Percentiles rank a stretch among this genome's conserved stretches.
phyloP scores from a whole-genome alignment of 2,888 invertebrate genomes.

The Amphiduros pacificus region DNA sequence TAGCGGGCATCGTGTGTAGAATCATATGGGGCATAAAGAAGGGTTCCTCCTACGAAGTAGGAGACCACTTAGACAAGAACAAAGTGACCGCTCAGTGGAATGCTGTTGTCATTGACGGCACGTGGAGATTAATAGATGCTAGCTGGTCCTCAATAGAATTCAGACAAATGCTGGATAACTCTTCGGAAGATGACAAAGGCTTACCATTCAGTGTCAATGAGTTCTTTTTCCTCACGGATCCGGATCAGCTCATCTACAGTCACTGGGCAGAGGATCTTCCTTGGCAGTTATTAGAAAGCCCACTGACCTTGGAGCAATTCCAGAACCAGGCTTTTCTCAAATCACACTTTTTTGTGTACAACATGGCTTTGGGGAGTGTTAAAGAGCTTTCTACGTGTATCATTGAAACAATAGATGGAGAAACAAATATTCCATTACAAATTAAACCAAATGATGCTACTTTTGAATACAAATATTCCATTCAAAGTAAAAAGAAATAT shows the following conservation, averaged over 20 bases:
- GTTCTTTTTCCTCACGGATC: conserved; percentile 55
- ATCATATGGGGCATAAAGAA: conserved; percentile 55
- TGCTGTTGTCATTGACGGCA: conserved; percentile 46
- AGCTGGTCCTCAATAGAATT: conserved; percentile 50
- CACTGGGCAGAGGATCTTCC: conserved; percentile 49
- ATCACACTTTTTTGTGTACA: conserved; percentile 48
- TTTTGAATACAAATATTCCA: conserved; percentile 47
- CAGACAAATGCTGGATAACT: conserved; percentile 32
- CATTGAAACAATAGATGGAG: conserved; percentile 42
- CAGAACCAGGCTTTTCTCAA: conserved; percentile 49
- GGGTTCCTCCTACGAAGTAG: conserved; percentile 54
- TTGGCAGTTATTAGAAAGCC: conserved; percentile 50
- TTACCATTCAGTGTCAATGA: conserved; percentile 50
- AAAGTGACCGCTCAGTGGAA: conserved; percentile 56
- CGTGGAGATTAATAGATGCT: conserved; percentile 53
- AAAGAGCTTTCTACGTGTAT: no score
- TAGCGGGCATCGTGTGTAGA: conserved; percentile 48
- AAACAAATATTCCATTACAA: conserved; percentile 42
- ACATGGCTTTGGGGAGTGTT: conserved; percentile 38
- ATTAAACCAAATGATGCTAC: conserved; percentile 33
- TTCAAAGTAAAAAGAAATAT: conserved; percentile 19
- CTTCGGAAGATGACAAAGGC: conserved; percentile 36
- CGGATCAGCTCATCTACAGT: conserved; percentile 50
- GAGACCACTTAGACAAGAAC: conserved; percentile 39
- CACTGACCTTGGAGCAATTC: conserved; percentile 39